Percentiles rank a stretch among this genome's conserved stretches.
phyloP scores from a whole-genome alignment of 2,888 invertebrate species.

The Cephalotes varians region DNA sequence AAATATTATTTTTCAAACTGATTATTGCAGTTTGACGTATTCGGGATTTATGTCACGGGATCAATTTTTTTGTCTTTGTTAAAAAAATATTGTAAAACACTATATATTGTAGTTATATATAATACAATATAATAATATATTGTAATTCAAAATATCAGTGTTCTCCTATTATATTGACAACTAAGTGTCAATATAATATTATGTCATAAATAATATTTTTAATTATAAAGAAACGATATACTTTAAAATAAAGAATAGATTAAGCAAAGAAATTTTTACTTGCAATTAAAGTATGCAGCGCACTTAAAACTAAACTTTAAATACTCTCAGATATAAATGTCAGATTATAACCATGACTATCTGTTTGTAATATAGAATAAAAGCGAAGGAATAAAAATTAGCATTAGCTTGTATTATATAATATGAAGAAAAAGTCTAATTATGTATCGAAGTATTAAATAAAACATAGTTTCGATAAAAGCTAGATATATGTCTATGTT shows the following conservation, averaged over 20 bases:
- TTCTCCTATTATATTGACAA: neutral
- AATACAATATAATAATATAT: too few species aligned
- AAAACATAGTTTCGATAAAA: neutral
- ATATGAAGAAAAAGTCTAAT: neutral
- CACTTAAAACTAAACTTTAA: neutral
- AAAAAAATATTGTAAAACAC: neutral
- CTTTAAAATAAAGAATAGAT: neutral
- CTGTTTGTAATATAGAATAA: neutral
- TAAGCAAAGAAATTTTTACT: neutral
- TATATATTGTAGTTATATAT: neutral
- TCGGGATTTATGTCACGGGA: conserved; percentile 27
- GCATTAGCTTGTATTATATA: neutral
- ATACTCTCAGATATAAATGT: neutral
- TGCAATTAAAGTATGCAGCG: neutral
- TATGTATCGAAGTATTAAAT: neutral
- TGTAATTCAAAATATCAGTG: neutral
- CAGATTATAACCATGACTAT: neutral
- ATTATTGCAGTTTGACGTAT: conserved; percentile 7
- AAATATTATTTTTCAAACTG: conserved; percentile 32
- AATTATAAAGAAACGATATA: neutral
- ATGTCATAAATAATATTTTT: neutral
- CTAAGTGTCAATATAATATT: neutral
- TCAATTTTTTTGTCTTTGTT: neutral
- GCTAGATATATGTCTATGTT: neutral
- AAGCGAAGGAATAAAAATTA: neutral